Evolutionary conservation across 2,797 vertebrate species (phyloP).

Genomic region (Huso huso): DNA sequence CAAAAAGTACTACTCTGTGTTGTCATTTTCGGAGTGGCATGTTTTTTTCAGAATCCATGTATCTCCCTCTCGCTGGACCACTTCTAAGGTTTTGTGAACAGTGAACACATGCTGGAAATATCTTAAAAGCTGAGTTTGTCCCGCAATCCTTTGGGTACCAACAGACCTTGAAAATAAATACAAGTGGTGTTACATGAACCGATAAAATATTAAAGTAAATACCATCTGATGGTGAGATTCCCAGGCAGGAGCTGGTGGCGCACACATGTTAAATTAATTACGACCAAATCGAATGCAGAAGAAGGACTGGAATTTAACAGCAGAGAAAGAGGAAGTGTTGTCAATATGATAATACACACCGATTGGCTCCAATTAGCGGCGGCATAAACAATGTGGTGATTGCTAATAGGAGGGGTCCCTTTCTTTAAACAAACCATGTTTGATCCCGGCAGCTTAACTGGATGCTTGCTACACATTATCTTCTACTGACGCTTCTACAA

Average conservation of each 20-base stretch:
- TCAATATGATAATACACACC: slow-evolving; percentile 16
- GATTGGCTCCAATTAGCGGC: slow-evolving; percentile 25
- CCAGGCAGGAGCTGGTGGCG: background rate
- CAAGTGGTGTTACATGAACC: slow-evolving; percentile 1
- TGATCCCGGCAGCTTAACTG: too few species aligned
- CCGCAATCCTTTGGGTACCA: background rate
- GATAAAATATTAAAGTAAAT: slow-evolving; percentile 4
- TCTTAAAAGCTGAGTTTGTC: too few species aligned
- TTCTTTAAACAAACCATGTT: slow-evolving; percentile 9
- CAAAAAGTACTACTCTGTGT: background rate
- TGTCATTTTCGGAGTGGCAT: background rate
- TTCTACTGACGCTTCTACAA: too few species aligned
- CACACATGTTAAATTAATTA: background rate
- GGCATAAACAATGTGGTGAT: slow-evolving; percentile 23
- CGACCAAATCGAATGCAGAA: slow-evolving; percentile 10
- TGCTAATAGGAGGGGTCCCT: slow-evolving; percentile 25
- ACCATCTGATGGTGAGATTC: background rate
- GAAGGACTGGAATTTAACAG: slow-evolving; percentile 7
- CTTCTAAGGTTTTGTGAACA: background rate
- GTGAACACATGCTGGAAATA: background rate
- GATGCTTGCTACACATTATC: too few species aligned
- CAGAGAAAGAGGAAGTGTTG: slow-evolving; percentile 1
- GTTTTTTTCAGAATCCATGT: too few species aligned
- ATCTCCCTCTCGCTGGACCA: too few species aligned
- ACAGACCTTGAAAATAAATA: background rate